Base-by-base conservation (phyloP, 2,797 vertebrate species). In the Vireo griseus region DNA sequence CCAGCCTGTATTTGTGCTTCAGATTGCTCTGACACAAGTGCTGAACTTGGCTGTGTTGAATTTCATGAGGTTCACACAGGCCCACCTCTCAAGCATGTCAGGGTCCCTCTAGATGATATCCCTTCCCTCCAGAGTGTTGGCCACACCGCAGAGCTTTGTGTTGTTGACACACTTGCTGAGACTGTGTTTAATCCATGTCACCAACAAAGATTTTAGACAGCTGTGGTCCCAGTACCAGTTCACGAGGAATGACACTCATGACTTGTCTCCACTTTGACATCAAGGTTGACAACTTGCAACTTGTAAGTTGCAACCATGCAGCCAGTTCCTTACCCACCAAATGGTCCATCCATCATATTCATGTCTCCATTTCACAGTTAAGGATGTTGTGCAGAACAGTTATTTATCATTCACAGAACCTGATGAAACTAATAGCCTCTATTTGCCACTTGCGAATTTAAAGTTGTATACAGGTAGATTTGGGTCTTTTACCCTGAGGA, bases 141-240 rank as follows among this genome's bases (percentile, higher is more conserved):
- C 21, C 33, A 9, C 29, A 6, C 52, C 39, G 7, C 40, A 47
- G 58, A 37, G 16, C 47, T 59, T 66, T 16, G 1, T 17, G 44
- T 40, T 13, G 0, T 18, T 29, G 25, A 5, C 31, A 28, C 6
- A 37, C 31, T 12, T 47, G 33, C 21, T 31, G 33, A 47, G 33
- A 40, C 7, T 16, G 12, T 5, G 4, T 71, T 66, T 40, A 42
- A 31, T 42, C 40, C 5, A 0, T 21, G 31, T 47, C 1, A 0
- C 39, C 13, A 19, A 0, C 52, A n/a, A 26, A 55, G 52, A 6
- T 48, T 75, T 65, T 28, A n/a, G 37, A 17, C 35, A 37, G 51
- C 52, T 4, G 0, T 22, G 13, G 51, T 35, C 21, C 33, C 39
- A 17, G 0, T 47, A 7, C 2, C 21, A 24, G 17, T 40, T 52